These are phyloP conservation scores for Callithrix jacchus DNA, from an alignment of 2,113 vertebrate species.

Conservation along the genomic window DNA sequence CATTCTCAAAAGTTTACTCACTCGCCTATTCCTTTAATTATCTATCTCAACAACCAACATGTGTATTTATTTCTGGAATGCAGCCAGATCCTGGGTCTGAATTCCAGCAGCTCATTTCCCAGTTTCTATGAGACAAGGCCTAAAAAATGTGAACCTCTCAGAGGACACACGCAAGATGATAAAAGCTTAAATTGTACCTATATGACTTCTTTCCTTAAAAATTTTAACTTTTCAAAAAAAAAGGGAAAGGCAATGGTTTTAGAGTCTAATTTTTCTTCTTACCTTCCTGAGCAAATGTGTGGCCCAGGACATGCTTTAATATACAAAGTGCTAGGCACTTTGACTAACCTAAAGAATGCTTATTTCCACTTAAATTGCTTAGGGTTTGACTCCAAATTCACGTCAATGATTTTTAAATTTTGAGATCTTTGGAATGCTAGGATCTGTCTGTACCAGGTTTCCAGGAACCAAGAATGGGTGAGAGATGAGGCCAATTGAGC, in stretches of 20 bases:
- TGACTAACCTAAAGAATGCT: background rate
- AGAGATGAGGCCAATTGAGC: background rate
- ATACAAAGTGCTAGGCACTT: background rate
- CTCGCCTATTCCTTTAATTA: slow-evolving; percentile 42
- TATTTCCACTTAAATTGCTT: background rate
- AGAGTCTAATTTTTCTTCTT: background rate
- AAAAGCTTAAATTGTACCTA: background rate
- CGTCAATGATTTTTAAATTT: background rate
- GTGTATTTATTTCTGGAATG: slow-evolving; percentile 77
- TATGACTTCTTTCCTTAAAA: background rate
- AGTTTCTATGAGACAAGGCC: slow-evolving; percentile 82
- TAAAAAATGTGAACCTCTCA: slow-evolving; percentile 64
- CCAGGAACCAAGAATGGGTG: background rate
- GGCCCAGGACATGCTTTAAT: background rate
- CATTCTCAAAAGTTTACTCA: background rate
- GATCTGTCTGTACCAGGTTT: background rate
- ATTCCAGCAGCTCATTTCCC: slow-evolving; percentile 83
- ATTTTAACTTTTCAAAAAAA: slow-evolving; percentile 42
- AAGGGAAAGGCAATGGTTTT: background rate
- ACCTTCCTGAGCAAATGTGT: background rate
- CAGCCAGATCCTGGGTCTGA: slow-evolving; percentile 79
- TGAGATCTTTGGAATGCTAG: background rate
- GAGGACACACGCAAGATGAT: slow-evolving; percentile 17
- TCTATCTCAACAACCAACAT: slow-evolving; percentile 64
- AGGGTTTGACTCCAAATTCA: background rate